Evolutionary conservation across 2,888 invertebrate species (phyloP).

Genomic region (Trisateles emortualis): DNA sequence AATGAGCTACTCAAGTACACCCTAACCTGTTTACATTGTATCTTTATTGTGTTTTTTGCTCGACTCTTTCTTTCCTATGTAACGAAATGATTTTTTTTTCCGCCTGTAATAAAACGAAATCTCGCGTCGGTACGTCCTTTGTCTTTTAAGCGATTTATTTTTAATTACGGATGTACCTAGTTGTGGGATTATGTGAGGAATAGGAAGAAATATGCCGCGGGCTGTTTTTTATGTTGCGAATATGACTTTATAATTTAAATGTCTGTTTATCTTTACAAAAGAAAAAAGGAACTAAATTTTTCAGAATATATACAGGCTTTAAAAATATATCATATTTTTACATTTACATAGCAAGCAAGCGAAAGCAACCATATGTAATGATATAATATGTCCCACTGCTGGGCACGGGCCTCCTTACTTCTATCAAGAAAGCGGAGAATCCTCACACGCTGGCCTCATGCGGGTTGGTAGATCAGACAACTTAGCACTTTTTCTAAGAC

Average conservation of each 20-base stretch:
- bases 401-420: no score
- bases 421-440: no score
- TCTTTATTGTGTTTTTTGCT: slow-evolving; percentile 86
- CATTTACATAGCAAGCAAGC: no score
- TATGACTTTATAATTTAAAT: slow-evolving; percentile 18
- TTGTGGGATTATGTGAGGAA: slow-evolving; percentile 34
- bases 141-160: slow-evolving; percentile 59
- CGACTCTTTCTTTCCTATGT: slow-evolving; percentile 79
- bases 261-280: background rate
- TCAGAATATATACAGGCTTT: background rate
- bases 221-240: slow-evolving; percentile 16
- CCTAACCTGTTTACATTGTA: slow-evolving; percentile 87
- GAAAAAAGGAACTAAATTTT: no score
- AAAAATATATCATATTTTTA: no score
- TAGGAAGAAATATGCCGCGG: slow-evolving; percentile 37
- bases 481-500: no score
- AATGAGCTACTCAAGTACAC: slow-evolving; percentile 86
- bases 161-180: slow-evolving; percentile 50
- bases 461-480: no score
- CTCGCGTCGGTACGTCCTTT: slow-evolving; percentile 62
- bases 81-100: slow-evolving; percentile 75
- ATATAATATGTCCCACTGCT: no score
- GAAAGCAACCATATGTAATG: no score
- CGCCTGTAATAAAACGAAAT: slow-evolving; percentile 77
- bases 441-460: no score